Evolutionary conservation across 2,797 vertebrate genomes (phyloP), one percentile per base, ranked within the genome.

Genomic region (Melanotaenia maccullochi): DNA sequence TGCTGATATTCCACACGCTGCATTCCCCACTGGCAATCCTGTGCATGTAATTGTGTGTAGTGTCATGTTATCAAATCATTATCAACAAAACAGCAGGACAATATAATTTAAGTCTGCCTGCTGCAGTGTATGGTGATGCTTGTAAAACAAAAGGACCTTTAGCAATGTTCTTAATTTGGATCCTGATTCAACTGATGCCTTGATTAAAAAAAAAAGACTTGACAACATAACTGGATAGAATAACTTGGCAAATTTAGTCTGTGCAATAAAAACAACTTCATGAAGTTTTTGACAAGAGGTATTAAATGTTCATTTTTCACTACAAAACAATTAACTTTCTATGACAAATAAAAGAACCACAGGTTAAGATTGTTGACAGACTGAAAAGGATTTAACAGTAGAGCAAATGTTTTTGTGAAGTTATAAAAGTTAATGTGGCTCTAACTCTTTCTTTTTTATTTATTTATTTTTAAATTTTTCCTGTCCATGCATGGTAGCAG

Each of bases 1-100:
- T 89, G 87, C 82, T 88, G 81, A 84, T 87, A 83, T 87, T 82
- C 84, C 79, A 87, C 84, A 92, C 75, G 33, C 68, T 35, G 80
- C 73, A 76, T 88, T 89, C 84, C 78, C 78, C 60, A 55, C 74
- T 0, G 61, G 75, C 83, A 89, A 90, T 77, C 81, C 75, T 62
- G 32, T 13, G 62, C 35, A 24, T 83, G 84, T 85, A 86, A 90
- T 84, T 83, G 83, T 88, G 84, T 76, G 73, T 67, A 70, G 85
- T 83, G 82, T 79, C 4, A 57, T 71, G 82, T 84, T 89, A 85
- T 89, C 73, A 78, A 86, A 83, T 83, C 66, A 80, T 91, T 87
- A 87, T 82, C 70, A 65, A 60, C 65, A 65, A 83, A 85, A 81
- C 71, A 76, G 70, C 68, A 32, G 44, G 64, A 54, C n/a, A 0